These are phyloP conservation scores for Melanophora roralis DNA, from an alignment of 2,888 invertebrate species.

Conservation along the genomic window DNA sequence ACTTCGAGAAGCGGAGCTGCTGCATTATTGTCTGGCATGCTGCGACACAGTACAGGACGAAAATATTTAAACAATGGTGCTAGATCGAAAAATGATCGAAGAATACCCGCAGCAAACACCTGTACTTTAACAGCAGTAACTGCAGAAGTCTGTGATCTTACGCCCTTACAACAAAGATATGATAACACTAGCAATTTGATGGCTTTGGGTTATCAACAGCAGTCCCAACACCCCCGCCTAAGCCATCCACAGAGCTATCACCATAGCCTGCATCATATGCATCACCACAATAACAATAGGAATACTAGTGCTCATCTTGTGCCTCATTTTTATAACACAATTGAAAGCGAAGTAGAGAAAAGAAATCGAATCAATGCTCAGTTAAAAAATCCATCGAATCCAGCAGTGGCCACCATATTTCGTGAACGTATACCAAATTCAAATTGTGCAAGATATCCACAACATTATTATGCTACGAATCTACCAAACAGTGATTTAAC, in stretches of 20 bases:
- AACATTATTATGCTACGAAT: constrained; percentile 70
- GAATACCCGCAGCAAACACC: constrained; percentile 65
- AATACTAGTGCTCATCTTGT: constrained; percentile 66
- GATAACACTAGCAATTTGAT: constrained; percentile 74
- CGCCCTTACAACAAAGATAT: constrained; percentile 72
- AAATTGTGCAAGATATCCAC: constrained; percentile 67
- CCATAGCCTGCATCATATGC: constrained; percentile 66
- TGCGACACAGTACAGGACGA: constrained; percentile 67
- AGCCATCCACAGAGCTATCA: constrained; percentile 60
- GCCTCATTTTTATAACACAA: constrained; percentile 72
- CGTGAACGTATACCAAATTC: constrained; percentile 74
- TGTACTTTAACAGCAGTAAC: constrained; percentile 70
- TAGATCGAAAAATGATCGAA: constrained; percentile 40
- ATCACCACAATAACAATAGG: constrained; percentile 65
- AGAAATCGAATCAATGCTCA: constrained; percentile 76
- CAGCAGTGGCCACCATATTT: constrained; percentile 74
- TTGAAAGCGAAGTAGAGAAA: constrained; percentile 75
- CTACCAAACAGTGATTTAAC: constrained; percentile 67
- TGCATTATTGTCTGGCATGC: constrained; percentile 65
- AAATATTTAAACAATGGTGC: constrained; percentile 41
- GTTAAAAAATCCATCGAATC: constrained; percentile 67
- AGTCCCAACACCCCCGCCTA: constrained; percentile 56
- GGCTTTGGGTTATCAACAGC: constrained; percentile 70
- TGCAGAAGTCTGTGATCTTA: constrained; percentile 68
- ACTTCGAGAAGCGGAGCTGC: constrained; percentile 47